Evolutionary conservation across 37 sponge, comb jelly and placozoan genomes (phyloP).

Genomic region (Cliona cf. orientalis): DNA sequence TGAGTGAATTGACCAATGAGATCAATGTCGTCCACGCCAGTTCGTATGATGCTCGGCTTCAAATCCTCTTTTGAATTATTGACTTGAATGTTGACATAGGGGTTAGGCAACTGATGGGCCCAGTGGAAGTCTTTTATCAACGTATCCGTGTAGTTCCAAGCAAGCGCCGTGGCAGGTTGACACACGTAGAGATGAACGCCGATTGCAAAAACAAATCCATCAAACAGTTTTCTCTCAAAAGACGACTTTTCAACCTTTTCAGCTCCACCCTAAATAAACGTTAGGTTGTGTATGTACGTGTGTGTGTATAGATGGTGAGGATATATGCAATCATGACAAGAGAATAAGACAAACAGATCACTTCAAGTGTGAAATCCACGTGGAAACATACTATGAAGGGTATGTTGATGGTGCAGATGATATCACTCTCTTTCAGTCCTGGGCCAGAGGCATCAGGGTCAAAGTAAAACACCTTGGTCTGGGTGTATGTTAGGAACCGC

Average conservation of each 20-base stretch:
- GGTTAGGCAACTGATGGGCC: not conserved
- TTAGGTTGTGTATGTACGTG: too few relatives aligned
- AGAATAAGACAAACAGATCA: too few relatives aligned
- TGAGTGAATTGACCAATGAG: slow-evolving; percentile 62
- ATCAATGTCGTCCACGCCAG: slow-evolving; percentile 62
- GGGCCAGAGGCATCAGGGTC: not conserved
- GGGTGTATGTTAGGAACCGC: slow-evolving; percentile 36
- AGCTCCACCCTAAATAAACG: slow-evolving; percentile 41
- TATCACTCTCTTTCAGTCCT: slow-evolving; percentile 24
- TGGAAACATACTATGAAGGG: too few relatives aligned
- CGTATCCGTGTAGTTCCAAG: slow-evolving; percentile 76
- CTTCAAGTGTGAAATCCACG: too few relatives aligned
- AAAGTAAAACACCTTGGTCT: slow-evolving; percentile 36
- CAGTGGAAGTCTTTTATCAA: slow-evolving; percentile 43
- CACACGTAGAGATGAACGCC: slow-evolving; percentile 33
- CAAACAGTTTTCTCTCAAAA: not conserved
- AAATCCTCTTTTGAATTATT: slow-evolving; percentile 60
- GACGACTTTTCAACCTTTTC: not conserved
- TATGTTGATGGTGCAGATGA: slow-evolving; percentile 64
- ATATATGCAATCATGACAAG: too few relatives aligned
- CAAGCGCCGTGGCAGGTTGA: slow-evolving; percentile 50
- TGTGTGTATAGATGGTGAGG: too few relatives aligned
- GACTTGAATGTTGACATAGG: slow-evolving; percentile 47
- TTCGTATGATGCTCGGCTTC: slow-evolving; percentile 51
- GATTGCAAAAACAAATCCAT: not conserved